Base-by-base conservation (phyloP, 2,888 invertebrate species). In the Tupiocoris notatus region DNA sequence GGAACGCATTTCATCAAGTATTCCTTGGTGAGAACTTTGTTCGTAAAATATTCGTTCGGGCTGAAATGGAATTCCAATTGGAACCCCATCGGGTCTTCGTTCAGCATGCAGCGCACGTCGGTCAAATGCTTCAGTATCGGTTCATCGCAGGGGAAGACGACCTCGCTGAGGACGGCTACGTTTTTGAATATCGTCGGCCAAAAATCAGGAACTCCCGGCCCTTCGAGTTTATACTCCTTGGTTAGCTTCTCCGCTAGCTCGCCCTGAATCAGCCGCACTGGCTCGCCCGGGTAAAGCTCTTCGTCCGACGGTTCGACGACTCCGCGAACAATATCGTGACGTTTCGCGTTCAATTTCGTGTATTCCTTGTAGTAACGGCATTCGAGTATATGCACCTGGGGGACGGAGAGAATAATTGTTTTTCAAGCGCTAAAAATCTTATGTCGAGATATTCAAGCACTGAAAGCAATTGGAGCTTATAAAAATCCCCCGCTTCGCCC, bases 171-270 rank as follows among this genome's bases (percentile, higher is more conserved):
- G 85, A 94, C 88, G 64, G 91, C 91, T 70, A 94, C 93, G 86
- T 95, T 95, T 84, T 93, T 94, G 83, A 99, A 94, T 83, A 96
- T 94, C 23, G 93, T 95, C 80, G 95, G 86, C 98, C 98, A 99
- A 86, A 99, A 99, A 79, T 94, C 92, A 1, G 96, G 94, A 81
- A 99, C 90, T 77, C 97, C 98, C 84, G 71, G 61, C 17, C 74
- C 76, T 7, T 77, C 79, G 39, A 65, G 54, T 39, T 77, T 77
- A 7, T 77, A 24, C 1, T 70, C 75, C 56, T 77, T 77, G 9
- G 77, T 25, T 2, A 78, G 67, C 62, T 68, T 77, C 16, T 70
- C 75, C 3, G 75, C 59, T 17, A 78, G 63, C 23, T 78, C 78
- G 23, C 75, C 65, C 57, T 73, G 64, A n/a, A 77, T 65, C 18